Base-by-base conservation (phyloP, 2,113 vertebrate species). In the Suncus etruscus region DNA sequence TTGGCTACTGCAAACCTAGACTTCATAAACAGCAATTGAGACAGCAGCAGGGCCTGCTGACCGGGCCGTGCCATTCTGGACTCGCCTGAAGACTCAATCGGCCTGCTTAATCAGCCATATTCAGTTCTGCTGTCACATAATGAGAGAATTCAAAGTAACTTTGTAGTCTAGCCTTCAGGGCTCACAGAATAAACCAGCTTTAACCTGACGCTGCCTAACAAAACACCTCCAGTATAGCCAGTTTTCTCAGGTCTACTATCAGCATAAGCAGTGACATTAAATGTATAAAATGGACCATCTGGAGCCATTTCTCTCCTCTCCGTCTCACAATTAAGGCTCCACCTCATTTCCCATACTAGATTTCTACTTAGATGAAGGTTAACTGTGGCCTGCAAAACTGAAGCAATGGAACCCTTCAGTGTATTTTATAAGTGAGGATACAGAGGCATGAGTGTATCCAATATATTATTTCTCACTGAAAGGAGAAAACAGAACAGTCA, bases 1-100 rank as follows among this genome's bases (percentile, higher is more conserved):
- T 87, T 92, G 68, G 61, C 72, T 90, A 18, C 25, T 86, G 86
- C 61, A 80, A 93, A 66, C 70, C 84, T 11, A 76, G n/a, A 85
- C 4, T 48, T 50, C 24, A 29, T 27, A 50, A 85, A 75, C 12
- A 73, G 66, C 82, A 9, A 9, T 6, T 58, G 31, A 86, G 29
- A 70, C 29, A 74, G 58, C 29, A 8, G 51, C 70, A 54, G 10
- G 15, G 51, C 51, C 15, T 54, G 51, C 11, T 54, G 51, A 39
- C 39, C 51, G 3, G 51, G 7, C 15, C 51, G 7, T 54, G 51
- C 51, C 15, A 15, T 15, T 58, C 15, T 18, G 18, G 14, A 58
- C 15, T 58, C 15, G 15, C 54, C 54, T 58, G 54, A 5, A 58
- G 14, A 58, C 54, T 5, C 54, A 58, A 16, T 58, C 58, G 1